Evolutionary conservation across 2,113 vertebrate genomes (phyloP).

Genomic region (Indicator maculatus): DNA sequence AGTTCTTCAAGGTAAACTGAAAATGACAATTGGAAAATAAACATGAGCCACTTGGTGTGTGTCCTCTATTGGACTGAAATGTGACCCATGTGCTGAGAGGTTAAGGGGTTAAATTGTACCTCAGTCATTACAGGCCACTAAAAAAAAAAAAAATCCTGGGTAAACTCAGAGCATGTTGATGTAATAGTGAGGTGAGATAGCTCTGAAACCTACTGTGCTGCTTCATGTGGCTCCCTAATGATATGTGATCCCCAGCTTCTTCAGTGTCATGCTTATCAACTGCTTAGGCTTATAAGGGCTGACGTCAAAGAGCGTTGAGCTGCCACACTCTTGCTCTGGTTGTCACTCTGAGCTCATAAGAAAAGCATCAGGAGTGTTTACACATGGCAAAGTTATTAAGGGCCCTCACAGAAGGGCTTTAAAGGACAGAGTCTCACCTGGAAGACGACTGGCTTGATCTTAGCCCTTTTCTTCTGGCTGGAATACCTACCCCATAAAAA

Average conservation of each 20-base stretch:
- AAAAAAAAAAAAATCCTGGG: background rate
- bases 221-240: background rate
- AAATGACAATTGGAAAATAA: constrained; percentile 66
- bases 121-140: background rate
- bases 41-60: constrained; percentile 27
- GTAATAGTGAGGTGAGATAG: background rate
- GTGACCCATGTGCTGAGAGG: constrained; percentile 34
- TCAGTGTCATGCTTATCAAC: constrained; percentile 40
- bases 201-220: background rate
- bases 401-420: background rate
- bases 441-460: background rate
- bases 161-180: background rate
- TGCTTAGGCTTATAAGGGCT: constrained; percentile 27
- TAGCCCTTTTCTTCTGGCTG: constrained; percentile 10
- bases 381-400: constrained; percentile 60
- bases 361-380: constrained; percentile 36
- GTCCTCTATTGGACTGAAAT: constrained; percentile 47
- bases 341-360: constrained; percentile 59
- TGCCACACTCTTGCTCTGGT: background rate
- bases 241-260: constrained; percentile 22
- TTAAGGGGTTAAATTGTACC: constrained; percentile 52
- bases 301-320: constrained; percentile 35
- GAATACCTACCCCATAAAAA: constrained; percentile 27
- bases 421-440: constrained; percentile 35
- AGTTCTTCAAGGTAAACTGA: constrained; percentile 63